Percentiles rank a stretch among this genome's conserved stretches.
Evolutionary conservation across 2,113 vertebrate species (phyloP).

Genomic region (Hucho hucho): DNA sequence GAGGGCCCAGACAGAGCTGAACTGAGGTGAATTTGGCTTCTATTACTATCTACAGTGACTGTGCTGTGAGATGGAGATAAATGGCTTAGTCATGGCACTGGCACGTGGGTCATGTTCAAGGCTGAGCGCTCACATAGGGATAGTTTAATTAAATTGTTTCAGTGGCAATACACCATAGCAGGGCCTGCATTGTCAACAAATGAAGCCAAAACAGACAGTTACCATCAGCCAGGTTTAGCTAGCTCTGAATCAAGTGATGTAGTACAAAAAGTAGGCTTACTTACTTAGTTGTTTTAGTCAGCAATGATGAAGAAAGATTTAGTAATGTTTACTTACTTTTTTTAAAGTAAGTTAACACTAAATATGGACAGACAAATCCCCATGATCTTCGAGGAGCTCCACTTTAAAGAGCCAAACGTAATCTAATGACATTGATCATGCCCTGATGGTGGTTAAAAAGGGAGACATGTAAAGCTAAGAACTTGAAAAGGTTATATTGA

Average conservation of each 20-base stretch:
- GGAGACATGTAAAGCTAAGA: conserved; percentile 15
- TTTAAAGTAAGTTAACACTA: conserved; percentile 20
- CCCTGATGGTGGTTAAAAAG: background rate
- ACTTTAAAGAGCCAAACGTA: conserved; percentile 15
- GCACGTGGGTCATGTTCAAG: background rate
- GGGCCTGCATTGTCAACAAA: conserved; percentile 8
- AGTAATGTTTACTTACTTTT: background rate
- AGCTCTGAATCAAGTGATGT: too few relatives aligned
- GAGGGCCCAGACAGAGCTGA: conserved; percentile 36
- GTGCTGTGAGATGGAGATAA: background rate
- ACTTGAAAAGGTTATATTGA: conserved; percentile 14
- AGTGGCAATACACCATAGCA: background rate
- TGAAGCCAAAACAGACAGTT: too few relatives aligned
- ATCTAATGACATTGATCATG: conserved; percentile 33
- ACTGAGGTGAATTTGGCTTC: conserved; percentile 25
- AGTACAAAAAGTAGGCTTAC: too few relatives aligned
- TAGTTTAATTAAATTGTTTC: conserved; percentile 2
- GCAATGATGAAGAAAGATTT: too few relatives aligned
- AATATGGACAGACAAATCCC: conserved; percentile 14
- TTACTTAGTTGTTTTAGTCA: background rate
- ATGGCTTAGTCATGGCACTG: conserved; percentile 2
- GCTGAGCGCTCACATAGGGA: background rate
- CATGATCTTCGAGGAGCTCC: conserved; percentile 12
- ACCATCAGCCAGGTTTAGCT: too few relatives aligned
- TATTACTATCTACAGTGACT: conserved; percentile 35